Conservation (phyloP, 2,113 vertebrate species). For the Pedetes capensis region DNA sequence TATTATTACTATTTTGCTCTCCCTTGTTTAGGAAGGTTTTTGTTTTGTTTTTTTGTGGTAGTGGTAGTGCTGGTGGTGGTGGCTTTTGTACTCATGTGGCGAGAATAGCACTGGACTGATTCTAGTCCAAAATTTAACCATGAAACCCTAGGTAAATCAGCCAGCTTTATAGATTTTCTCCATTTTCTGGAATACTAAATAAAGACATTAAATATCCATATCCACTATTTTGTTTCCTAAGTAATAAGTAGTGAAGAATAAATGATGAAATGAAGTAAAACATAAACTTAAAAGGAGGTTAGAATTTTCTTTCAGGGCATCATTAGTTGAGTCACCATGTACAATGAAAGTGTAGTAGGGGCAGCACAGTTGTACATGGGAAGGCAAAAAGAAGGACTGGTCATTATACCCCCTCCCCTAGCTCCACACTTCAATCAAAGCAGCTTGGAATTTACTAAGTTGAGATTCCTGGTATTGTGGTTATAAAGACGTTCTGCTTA, state of each 20-base stretch:
- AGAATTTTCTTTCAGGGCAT: not conserved
- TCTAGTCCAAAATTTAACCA: not conserved
- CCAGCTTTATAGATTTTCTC: not conserved
- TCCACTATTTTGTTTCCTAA: not conserved
- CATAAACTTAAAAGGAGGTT: not conserved
- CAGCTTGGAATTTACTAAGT: not conserved
- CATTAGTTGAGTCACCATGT: not conserved
- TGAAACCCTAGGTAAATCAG: not conserved
- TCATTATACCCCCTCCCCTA: not conserved
- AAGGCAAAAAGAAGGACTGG: accelerated
- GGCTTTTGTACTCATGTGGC: no score
- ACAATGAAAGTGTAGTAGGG: accelerated
- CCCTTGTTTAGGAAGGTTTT: not conserved
- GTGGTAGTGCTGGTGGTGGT: no score
- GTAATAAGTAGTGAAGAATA: not conserved
- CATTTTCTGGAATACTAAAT: not conserved
- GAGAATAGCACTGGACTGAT: not conserved
- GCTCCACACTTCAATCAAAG: not conserved
- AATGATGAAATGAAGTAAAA: not conserved
- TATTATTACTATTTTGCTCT: not conserved
- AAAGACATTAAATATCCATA: not conserved
- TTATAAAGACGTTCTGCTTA: not conserved
- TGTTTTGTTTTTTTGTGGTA: no score
- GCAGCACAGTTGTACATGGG: accelerated
- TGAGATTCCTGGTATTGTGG: not conserved